phyloP scores from a whole-genome alignment of 2,888 invertebrate genomes.

The Dolichomitus sp. region DNA sequence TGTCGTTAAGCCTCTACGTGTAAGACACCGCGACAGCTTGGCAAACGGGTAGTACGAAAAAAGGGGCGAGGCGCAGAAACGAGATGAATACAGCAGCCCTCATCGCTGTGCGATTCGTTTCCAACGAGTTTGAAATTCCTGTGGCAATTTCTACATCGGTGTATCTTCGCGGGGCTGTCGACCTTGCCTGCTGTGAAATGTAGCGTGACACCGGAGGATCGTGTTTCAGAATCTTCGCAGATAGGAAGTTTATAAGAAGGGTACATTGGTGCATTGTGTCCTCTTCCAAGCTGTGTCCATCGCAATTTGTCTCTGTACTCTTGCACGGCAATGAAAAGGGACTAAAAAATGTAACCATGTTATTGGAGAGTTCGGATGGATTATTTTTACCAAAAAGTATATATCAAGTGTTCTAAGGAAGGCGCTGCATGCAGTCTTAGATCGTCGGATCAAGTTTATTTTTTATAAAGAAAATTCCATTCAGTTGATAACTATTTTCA shows the following conservation, averaged over 20 bases:
- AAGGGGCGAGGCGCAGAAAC: slow-evolving; percentile 5
- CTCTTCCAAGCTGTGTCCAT: background rate
- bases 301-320: background rate
- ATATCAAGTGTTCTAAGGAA: background rate
- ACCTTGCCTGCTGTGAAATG: slow-evolving; percentile 64
- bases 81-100: slow-evolving; percentile 5
- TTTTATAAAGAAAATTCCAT: background rate
- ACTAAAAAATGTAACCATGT: background rate
- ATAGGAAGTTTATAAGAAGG: slow-evolving; percentile 43
- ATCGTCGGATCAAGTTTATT: background rate
- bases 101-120: slow-evolving; percentile 40
- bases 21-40: background rate
- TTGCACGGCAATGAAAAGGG: background rate
- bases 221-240: slow-evolving; percentile 54
- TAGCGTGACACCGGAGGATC: slow-evolving; percentile 66
- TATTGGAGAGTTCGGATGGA: background rate
- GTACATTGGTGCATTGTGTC: background rate
- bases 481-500: too few species aligned
- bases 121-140: slow-evolving; percentile 63
- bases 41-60: background rate
- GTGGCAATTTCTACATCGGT: slow-evolving; percentile 50
- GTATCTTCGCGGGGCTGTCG: slow-evolving; percentile 48
- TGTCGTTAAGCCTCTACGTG: background rate
- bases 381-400: background rate
- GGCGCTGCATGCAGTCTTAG: background rate